Evolutionary conservation across 2,888 invertebrate genomes (phyloP).

Genomic region (Sceliomorpha sp.): DNA sequence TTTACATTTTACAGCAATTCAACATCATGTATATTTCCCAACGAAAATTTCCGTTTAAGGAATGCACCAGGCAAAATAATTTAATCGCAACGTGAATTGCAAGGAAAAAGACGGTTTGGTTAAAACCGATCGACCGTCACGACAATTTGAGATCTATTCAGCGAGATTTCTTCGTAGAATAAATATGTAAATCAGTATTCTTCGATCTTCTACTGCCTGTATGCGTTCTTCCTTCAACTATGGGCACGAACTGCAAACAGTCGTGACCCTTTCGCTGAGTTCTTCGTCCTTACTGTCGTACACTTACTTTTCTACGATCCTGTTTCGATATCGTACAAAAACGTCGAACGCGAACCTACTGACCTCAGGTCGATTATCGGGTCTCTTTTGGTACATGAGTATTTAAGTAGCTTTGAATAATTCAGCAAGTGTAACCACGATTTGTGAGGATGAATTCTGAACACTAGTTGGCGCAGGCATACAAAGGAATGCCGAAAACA

Average conservation of each 20-base stretch:
- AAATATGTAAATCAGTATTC: conserved; percentile 76
- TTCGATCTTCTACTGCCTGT: conserved; percentile 61
- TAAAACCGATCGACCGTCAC: conserved; percentile 38
- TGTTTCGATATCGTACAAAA: conserved; percentile 41
- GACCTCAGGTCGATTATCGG: conserved; percentile 45
- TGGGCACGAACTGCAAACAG: conserved; percentile 58
- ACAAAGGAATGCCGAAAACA: conserved; percentile 23
- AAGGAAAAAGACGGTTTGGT: conserved; percentile 5
- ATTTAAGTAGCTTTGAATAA: conserved; percentile 39
- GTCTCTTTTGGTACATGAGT: conserved; percentile 17
- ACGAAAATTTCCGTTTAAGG: no score
- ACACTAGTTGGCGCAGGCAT: conserved; percentile 24
- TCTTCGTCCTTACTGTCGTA: conserved; percentile 35
- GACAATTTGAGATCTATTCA: conserved; percentile 67
- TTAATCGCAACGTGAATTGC: conserved; percentile 13
- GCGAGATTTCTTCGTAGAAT: conserved; percentile 71
- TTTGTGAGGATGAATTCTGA: conserved; percentile 38
- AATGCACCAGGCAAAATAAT: neutral
- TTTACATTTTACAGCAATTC: conserved; percentile 29
- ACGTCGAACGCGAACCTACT: conserved; percentile 46
- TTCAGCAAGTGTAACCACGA: conserved; percentile 24
- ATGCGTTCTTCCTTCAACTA: conserved; percentile 62
- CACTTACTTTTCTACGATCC: conserved; percentile 41
- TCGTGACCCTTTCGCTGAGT: conserved; percentile 61
- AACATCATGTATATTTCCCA: no score